phyloP scores from a whole-genome alignment of 2,113 vertebrate genomes.

The Acinonyx jubatus region DNA sequence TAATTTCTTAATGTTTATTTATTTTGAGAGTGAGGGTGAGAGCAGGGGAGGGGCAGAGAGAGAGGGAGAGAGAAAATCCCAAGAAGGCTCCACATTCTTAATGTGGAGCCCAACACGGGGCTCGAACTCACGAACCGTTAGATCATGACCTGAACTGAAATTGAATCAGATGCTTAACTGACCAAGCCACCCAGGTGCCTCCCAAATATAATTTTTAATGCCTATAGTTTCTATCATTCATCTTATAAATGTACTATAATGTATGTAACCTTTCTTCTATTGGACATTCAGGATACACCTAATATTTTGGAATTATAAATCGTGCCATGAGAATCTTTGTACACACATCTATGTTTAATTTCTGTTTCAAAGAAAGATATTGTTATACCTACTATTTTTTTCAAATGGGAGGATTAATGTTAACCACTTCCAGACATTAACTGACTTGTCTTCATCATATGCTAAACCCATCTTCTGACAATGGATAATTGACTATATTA shows the following conservation, averaged over 20 bases:
- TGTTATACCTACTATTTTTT: background rate
- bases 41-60: too few relatives aligned
- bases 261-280: background rate
- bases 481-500: background rate
- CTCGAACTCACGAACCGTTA: too few relatives aligned
- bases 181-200: too few relatives aligned
- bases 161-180: too few relatives aligned
- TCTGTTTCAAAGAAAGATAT: background rate
- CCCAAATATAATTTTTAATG: background rate
- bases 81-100: too few relatives aligned
- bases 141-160: too few relatives aligned
- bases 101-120: too few relatives aligned
- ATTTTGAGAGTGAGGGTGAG: too few relatives aligned
- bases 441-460: background rate
- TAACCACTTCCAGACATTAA: slow-evolving; percentile 24
- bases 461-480: background rate
- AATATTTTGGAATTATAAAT: background rate
- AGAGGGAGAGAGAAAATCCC: too few relatives aligned
- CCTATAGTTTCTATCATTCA: background rate
- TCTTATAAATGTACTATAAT: background rate
- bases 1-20: background rate
- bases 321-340: background rate
- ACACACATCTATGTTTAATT: background rate
- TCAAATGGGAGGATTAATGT: background rate
- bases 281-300: background rate